These are phyloP conservation scores for Borostomias antarcticus DNA, from an alignment of 2,797 vertebrate genomes.

Conservation along the genomic window DNA sequence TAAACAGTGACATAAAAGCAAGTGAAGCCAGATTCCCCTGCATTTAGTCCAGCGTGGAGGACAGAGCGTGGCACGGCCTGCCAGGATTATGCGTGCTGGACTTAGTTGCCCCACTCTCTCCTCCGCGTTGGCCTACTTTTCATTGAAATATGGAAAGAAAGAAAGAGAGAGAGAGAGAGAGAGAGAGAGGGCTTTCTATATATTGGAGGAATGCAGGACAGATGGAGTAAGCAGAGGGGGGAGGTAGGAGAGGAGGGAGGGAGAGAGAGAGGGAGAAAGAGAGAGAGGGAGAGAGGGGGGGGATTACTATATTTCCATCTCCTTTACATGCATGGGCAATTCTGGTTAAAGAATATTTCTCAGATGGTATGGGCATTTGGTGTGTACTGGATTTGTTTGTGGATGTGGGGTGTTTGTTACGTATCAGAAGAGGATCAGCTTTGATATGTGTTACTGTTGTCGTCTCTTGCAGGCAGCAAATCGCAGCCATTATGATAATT, in stretches of 20 bases:
- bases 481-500: too few relatives aligned
- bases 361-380: not conserved
- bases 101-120: slow-evolving; percentile 68
- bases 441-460: too few relatives aligned
- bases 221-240: slow-evolving; percentile 38
- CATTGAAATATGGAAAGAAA: slow-evolving; percentile 66
- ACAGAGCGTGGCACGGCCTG: slow-evolving; percentile 63
- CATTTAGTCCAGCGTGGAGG: slow-evolving; percentile 69
- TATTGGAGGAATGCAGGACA: slow-evolving; percentile 61
- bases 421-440: not conserved
- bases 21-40: slow-evolving; percentile 53
- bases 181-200: slow-evolving; percentile 37
- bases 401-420: not conserved
- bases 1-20: slow-evolving; percentile 65
- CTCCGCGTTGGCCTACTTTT: slow-evolving; percentile 76
- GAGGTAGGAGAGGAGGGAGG: not conserved
- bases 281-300: too few relatives aligned
- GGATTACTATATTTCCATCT: not conserved
- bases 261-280: not conserved
- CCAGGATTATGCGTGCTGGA: slow-evolving; percentile 74
- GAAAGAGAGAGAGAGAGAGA: slow-evolving; percentile 37
- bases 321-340: not conserved
- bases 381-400: slow-evolving; percentile 1
- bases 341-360: not conserved
- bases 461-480: too few relatives aligned